phyloP scores from a whole-genome alignment of 2,797 vertebrate genomes.

The Cygnus olor region DNA sequence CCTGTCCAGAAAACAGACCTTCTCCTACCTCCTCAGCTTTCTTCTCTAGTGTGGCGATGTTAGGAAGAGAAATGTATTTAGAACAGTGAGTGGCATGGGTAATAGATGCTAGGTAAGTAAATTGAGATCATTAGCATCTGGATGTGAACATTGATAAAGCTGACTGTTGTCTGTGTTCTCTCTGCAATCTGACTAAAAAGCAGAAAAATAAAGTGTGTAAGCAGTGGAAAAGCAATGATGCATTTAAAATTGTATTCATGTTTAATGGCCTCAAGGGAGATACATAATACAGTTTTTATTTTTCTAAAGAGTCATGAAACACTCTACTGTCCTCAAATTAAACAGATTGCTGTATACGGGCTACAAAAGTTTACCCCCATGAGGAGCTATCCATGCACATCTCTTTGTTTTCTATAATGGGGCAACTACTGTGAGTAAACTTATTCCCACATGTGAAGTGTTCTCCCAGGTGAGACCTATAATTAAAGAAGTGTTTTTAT shows the following conservation, averaged over 20 bases:
- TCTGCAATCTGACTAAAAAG: conserved; percentile 47
- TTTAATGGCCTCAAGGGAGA: conserved; percentile 61
- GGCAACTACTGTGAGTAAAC: conserved; percentile 55
- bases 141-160: conserved; percentile 22
- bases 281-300: conserved; percentile 39
- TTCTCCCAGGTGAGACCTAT: conserved; percentile 51
- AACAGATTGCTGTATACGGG: neutral
- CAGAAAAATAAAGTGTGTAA: conserved; percentile 64
- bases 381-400: conserved; percentile 31
- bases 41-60: neutral
- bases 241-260: conserved; percentile 58
- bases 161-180: conserved; percentile 30
- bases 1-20: neutral
- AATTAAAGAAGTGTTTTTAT: conserved; percentile 53
- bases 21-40: neutral
- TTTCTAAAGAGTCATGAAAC: conserved; percentile 42
- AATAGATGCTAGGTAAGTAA: conserved; percentile 10
- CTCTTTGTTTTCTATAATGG: conserved; percentile 57
- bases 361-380: conserved; percentile 37
- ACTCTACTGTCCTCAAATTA: conserved; percentile 42
- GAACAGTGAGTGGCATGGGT: neutral
- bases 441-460: conserved; percentile 38
- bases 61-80: neutral
- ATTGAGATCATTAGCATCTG: conserved; percentile 26
- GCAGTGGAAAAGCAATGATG: conserved; percentile 54